Conservation (phyloP, 2,888 invertebrate genomes). For the Dryobota labecula region DNA sequence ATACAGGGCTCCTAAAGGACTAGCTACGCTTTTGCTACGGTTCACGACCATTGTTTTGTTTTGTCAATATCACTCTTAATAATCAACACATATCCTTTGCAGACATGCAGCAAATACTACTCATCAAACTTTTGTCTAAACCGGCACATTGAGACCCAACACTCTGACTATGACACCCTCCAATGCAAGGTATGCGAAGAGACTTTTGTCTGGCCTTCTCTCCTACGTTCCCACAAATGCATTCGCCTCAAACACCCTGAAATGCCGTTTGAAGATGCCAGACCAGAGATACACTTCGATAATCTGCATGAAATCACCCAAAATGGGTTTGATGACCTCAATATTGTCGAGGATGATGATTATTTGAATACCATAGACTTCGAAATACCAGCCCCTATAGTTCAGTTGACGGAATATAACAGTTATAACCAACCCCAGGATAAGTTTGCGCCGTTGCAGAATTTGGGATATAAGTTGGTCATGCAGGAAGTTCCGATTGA, state of each 20-base stretch:
- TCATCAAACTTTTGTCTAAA: slow-evolving; percentile 77
- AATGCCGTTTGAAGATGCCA: slow-evolving; percentile 79
- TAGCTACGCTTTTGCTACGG: too few relatives aligned
- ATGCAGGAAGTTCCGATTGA: slow-evolving; percentile 86
- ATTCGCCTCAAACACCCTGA: slow-evolving; percentile 76
- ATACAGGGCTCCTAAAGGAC: too few relatives aligned
- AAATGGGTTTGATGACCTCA: slow-evolving; percentile 75
- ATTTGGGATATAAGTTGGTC: slow-evolving; percentile 77
- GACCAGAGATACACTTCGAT: slow-evolving; percentile 81
- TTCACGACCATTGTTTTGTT: not conserved
- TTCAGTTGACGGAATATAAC: slow-evolving; percentile 77
- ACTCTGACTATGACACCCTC: slow-evolving; percentile 70
- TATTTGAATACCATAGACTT: slow-evolving; percentile 79
- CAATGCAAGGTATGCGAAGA: slow-evolving; percentile 82
- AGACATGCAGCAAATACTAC: slow-evolving; percentile 81
- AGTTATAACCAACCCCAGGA: slow-evolving; percentile 44
- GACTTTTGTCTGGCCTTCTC: slow-evolving; percentile 81
- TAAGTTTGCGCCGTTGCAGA: slow-evolving; percentile 64
- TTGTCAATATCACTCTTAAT: not conserved
- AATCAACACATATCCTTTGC: slow-evolving; percentile 62
- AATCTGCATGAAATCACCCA: slow-evolving; percentile 69
- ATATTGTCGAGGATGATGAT: slow-evolving; percentile 74
- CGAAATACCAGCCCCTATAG: slow-evolving; percentile 83
- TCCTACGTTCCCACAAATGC: slow-evolving; percentile 79
- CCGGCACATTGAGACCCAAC: slow-evolving; percentile 78